Base-by-base conservation (phyloP, 2,797 vertebrate genomes). In the Picus viridis region DNA sequence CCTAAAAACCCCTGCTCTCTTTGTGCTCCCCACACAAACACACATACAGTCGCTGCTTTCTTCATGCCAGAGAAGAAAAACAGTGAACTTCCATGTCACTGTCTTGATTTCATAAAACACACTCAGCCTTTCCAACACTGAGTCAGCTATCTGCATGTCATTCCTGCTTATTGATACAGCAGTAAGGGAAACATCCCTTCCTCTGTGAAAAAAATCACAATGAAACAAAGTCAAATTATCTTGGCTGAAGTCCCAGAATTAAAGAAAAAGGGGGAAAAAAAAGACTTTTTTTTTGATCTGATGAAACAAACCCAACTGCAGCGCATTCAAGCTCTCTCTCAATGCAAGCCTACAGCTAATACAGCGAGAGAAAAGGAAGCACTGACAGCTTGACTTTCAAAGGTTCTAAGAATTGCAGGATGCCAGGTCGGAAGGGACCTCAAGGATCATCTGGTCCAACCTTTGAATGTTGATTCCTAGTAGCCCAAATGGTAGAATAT, bases 161-260 rank as follows among this genome's bases (percentile, higher is more conserved):
- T 61, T 94, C 74, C 81, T 95, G 94, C 94, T 96, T 96, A 96
- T 89, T 95, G 95, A 96, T 85, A 96, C 80, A 95, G 86, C 85
- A 92, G 71, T 91, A 96, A 97, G 89, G 86, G 83, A 96, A 96
- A 96, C 83, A 96, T 89, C 89, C 88, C 74, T 96, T 95, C 89
- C 89, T 95, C 88, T 83, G 91, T 89, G 95, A 96, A 95, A 96
- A 96, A 95, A 95, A 96, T 92, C 94, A 96, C 93, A 94, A 92
- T 90, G 92, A 94, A 97, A 96, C 91, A 92, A 95, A 96, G 92
- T 91, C 89, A 95, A 96, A 93, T 89, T 94, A 84, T 88, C 91
- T 92, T 95, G 96, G 91, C 92, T 78, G 41, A 88, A 94, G 63
- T 86, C 92, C 87, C 90, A 94, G 84, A 90, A 84, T 83, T 74